Evolutionary conservation across 1,140 invertebrate genomes (phyloP).

Genomic region (Brachionus rubens): DNA sequence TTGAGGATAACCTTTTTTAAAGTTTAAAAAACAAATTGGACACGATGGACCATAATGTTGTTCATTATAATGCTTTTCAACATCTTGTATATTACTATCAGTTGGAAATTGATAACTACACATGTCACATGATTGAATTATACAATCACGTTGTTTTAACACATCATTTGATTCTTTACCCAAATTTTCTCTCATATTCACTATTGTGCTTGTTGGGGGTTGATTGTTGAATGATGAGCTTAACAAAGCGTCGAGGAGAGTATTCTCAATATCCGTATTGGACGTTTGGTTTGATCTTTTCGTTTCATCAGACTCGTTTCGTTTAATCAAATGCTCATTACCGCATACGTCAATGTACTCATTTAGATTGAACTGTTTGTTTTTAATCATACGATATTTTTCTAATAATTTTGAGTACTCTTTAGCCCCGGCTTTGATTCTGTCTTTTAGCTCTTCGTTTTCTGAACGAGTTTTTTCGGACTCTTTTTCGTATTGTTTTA

Average conservation of each 20-base stretch:
- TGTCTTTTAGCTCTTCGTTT: slow-evolving; percentile 38
- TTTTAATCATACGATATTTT: slow-evolving; percentile 34
- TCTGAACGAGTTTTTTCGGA: neutral
- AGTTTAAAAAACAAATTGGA: slow-evolving; percentile 25
- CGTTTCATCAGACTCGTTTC: neutral
- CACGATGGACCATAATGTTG: slow-evolving; percentile 36
- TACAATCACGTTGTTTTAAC: neutral
- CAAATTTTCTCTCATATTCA: slow-evolving; percentile 18
- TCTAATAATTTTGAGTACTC: slow-evolving; percentile 42
- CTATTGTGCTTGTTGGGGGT: neutral
- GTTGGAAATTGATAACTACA: slow-evolving; percentile 18
- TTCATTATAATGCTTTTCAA: slow-evolving; percentile 2
- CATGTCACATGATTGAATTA: slow-evolving; percentile 2
- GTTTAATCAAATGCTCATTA: neutral
- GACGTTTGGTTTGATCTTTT: neutral
- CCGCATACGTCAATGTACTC: neutral
- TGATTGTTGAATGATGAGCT: slow-evolving; percentile 7
- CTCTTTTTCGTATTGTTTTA: slow-evolving; percentile 22
- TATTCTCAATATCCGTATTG: neutral
- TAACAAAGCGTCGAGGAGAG: slow-evolving; percentile 22
- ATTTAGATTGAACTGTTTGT: slow-evolving; percentile 39
- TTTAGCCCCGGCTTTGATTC: slow-evolving; percentile 38
- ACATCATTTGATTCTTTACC: slow-evolving; percentile 5
- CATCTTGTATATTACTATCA: neutral
- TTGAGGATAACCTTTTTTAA: slow-evolving; percentile 43